Base-by-base conservation (phyloP, 2,888 invertebrate genomes). In the Parascotia fuliginaria region DNA sequence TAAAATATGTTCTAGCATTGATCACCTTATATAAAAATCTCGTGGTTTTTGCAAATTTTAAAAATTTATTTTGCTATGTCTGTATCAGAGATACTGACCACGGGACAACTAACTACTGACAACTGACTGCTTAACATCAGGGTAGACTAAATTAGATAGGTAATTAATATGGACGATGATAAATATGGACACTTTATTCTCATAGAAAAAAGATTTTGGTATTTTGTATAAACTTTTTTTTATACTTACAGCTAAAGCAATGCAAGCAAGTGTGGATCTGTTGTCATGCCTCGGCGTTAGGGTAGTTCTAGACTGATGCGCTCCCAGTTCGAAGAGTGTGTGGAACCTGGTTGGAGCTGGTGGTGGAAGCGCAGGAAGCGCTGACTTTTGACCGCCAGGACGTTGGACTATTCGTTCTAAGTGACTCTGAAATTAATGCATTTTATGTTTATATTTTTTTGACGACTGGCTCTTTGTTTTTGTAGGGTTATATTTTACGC, bases 381-480 rank as follows among this genome's bases (percentile, higher is more conserved):
- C 71, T 1, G 83, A 79, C 1, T 77, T 77, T 9, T 92, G 91
- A 54, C 93, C 94, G 1, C 95, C 95, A 0, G 97, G 97, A 65
- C 97, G 94, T 83, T 97, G 97, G 50, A 97, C 94, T 78, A 98
- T 97, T 73, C 96, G 96, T 78, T 97, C 97, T 64, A 97, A 89
- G 79, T 97, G 97, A 77, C 95, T 97, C 97, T 97, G 92, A 50
- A 58, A 19, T 36, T 2, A 11, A 19, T 11, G n/a, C 16, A 11
- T n/a, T 11, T n/a, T 19, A 3, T 19, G 19, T 2, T 19, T 19
- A 3, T 19, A 19, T 5, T 19, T 19, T 19, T 5, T 19, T 2
- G 19, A 3, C 19, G 5, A 19, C 19, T 3, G 19, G 3, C 19
- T 3, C 19, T 3, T 19, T 19, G 5, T 19, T 19, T 19, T 19